phyloP scores from a whole-genome alignment of 2,797 vertebrate genomes.

The Hemibagrus guttatus region DNA sequence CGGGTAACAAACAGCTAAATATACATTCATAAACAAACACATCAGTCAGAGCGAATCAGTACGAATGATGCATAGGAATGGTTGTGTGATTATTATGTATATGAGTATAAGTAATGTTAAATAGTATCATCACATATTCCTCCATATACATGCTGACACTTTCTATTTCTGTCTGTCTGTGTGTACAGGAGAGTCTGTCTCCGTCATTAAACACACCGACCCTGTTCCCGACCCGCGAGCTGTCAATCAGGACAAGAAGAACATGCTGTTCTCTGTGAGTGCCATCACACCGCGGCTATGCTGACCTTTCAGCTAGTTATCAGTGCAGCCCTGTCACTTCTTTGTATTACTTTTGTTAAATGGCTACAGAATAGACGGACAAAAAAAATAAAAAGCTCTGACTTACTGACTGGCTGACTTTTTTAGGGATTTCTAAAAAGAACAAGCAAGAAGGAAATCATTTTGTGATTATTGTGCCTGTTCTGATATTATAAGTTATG shows the following conservation, averaged over 20 bases:
- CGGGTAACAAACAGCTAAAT: slow-evolving; percentile 75
- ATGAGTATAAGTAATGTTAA: neutral
- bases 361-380: neutral
- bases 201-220: slow-evolving; percentile 97
- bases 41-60: neutral
- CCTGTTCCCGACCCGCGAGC: slow-evolving; percentile 96
- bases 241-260: slow-evolving; percentile 99
- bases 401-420: slow-evolving; percentile 14
- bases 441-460: neutral
- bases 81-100: neutral
- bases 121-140: neutral
- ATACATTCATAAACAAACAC: neutral
- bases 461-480: neutral
- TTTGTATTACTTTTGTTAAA: slow-evolving; percentile 35
- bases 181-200: slow-evolving; percentile 87
- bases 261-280: slow-evolving; percentile 99
- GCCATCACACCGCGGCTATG: neutral
- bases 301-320: slow-evolving; percentile 47
- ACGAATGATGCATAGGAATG: neutral
- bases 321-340: slow-evolving; percentile 17
- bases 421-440: neutral
- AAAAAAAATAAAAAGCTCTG: neutral
- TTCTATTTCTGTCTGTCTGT: neutral
- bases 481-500: neutral
- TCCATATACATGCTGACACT: neutral